phyloP scores from a whole-genome alignment of 2,113 vertebrate genomes.

The Hylia prasina region DNA sequence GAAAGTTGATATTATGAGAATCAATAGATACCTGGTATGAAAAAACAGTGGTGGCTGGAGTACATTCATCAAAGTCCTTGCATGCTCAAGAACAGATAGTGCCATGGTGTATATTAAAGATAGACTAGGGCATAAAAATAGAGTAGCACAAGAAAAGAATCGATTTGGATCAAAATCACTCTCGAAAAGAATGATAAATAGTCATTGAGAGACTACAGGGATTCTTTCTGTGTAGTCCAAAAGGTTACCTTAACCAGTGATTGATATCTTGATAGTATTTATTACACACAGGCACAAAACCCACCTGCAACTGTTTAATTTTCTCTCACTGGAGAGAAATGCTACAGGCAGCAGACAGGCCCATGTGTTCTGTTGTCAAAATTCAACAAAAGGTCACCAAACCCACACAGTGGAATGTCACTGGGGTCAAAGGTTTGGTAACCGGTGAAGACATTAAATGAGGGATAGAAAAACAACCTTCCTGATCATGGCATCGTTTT shows the following conservation, averaged over 20 bases:
- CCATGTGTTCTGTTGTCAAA: neutral
- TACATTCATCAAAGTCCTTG: slow-evolving; percentile 40
- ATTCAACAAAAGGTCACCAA: neutral
- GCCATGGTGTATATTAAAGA: neutral
- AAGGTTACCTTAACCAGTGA: slow-evolving; percentile 2
- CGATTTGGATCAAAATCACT: slow-evolving; percentile 23
- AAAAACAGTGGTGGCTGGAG: slow-evolving; percentile 8
- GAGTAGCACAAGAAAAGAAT: slow-evolving; percentile 18
- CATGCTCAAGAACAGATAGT: neutral
- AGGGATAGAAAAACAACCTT: neutral
- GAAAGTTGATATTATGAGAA: slow-evolving; percentile 21
- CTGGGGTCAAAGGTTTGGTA: neutral
- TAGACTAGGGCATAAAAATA: slow-evolving; percentile 15
- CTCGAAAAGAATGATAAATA: slow-evolving; percentile 16
- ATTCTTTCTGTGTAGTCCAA: neutral
- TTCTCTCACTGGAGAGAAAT: neutral
- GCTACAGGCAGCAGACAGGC: neutral
- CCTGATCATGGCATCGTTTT: neutral
- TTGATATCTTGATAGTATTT: neutral
- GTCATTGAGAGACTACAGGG: neutral
- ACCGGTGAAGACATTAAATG: neutral
- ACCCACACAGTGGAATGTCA: neutral
- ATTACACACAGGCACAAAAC: neutral
- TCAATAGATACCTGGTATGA: neutral
- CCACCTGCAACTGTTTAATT: neutral